phyloP scores from a whole-genome alignment of 2,888 invertebrate species.

The Plagodis dolabraria region DNA sequence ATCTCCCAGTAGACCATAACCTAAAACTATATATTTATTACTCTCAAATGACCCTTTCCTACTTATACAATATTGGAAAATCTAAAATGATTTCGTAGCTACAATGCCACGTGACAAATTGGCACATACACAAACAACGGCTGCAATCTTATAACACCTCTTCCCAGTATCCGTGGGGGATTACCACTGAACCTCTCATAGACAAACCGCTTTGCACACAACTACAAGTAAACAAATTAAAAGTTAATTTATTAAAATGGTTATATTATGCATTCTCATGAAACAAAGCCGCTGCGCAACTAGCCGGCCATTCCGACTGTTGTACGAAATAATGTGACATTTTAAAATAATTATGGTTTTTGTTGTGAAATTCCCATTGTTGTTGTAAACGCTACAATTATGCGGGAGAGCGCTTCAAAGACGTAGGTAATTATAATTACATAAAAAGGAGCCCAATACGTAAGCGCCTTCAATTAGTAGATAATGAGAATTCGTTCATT shows the following conservation, averaged over 20 bases:
- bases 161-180: too few species aligned
- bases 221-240: constrained; percentile 14
- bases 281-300: constrained; percentile 41
- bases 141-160: too few species aligned
- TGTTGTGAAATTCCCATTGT: constrained; percentile 38
- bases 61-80: too few species aligned
- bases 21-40: too few species aligned
- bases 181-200: constrained; percentile 3
- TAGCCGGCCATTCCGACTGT: constrained; percentile 30
- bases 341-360: constrained; percentile 55
- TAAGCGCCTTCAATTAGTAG: constrained; percentile 20
- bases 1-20: too few species aligned
- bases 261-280: constrained; percentile 46
- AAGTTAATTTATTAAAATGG: constrained; percentile 34
- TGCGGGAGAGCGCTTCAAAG: constrained; percentile 28
- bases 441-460: constrained; percentile 21
- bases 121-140: too few species aligned
- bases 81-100: too few species aligned
- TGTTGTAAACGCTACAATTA: constrained; percentile 37
- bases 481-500: constrained; percentile 7
- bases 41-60: too few species aligned
- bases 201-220: constrained; percentile 5
- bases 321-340: constrained; percentile 59
- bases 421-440: constrained; percentile 30
- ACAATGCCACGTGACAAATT: too few species aligned